Percentiles rank a stretch among this genome's conserved stretches.
These are phyloP conservation scores for Pelodiscus sinensis DNA, from an alignment of 2,113 vertebrate species.

Conservation along the genomic window DNA sequence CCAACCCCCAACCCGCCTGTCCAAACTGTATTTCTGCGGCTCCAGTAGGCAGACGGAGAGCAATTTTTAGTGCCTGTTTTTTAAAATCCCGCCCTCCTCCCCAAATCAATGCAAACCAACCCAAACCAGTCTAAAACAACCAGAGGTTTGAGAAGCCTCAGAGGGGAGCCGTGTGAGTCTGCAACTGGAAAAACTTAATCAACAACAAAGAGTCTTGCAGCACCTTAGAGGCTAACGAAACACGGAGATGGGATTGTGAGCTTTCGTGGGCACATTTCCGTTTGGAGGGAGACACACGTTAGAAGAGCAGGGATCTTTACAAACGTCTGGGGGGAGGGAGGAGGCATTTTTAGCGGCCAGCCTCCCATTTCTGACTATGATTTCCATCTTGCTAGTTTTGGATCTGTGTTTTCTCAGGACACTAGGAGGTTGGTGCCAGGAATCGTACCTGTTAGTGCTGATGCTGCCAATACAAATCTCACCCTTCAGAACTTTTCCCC, in stretches of 20 bases:
- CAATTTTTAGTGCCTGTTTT: neutral
- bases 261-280: accelerated
- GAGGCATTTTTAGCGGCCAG: accelerated
- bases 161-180: too few species aligned
- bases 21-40: accelerated
- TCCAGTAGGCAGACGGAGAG: accelerated
- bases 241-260: too few species aligned
- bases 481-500: neutral
- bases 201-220: too few species aligned
- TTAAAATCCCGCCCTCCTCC: accelerated
- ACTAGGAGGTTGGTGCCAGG: accelerated
- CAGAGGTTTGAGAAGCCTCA: neutral
- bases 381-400: neutral
- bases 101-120: accelerated
- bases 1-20: neutral
- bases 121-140: neutral
- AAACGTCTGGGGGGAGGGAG: neutral
- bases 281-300: accelerated
- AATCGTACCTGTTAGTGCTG: accelerated
- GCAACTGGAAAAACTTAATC: too few species aligned
- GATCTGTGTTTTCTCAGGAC: neutral
- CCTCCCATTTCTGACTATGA: accelerated
- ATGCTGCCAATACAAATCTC: neutral
- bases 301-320: neutral
- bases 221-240: too few species aligned